Base-by-base conservation (phyloP, 2,113 vertebrate species). In the Caloenas nicobarica region DNA sequence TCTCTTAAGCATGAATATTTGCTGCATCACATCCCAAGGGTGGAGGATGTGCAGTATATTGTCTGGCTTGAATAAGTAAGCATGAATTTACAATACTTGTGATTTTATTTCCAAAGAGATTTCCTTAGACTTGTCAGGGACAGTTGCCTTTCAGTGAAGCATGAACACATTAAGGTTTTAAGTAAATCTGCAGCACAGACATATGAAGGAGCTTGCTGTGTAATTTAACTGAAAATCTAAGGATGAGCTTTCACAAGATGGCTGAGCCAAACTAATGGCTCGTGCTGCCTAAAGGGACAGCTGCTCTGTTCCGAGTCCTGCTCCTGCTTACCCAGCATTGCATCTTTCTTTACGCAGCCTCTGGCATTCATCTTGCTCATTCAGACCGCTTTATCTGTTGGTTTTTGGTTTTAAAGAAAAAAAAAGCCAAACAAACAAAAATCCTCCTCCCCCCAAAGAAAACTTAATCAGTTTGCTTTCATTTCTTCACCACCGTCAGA, bases 281-380 rank as follows among this genome's bases (percentile, higher is more conserved):
- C 81, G 71, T 94, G 94, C 72, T 94, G 94, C 92, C 95, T 95
- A 23, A 66, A 93, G 95, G 91, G 88, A 92, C 92, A 91, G 88
- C 92, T 93, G 80, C 68, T 91, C 31, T 88, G 10, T 73, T 92
- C 68, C 60, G 24, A 83, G 72, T 31, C 76, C 61, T 70, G 79
- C 82, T 94, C 23, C 51, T 88, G 9, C 40, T 88, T 86, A 83
- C 16, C 50, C 72, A 71, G 21, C 4, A 7, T 74, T 81, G 51
- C 38, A 23, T 66, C 76, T 88, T 78, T 64, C 31, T 79, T 70
- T 81, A 5, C 56, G 25, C 72, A 74, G 60, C 5, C 64, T 90
- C 33, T 77, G 58, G 13, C 80, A 60, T 81, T 46, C 34, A 28
- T 60, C 51, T 78, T 66, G 33, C 62, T 82, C 50, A 25, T 87